Percentiles rank a stretch among this genome's conserved stretches.
These are phyloP conservation scores for Monochamus alternatus DNA, from an alignment of 2,888 invertebrate species.

Conservation along the genomic window DNA sequence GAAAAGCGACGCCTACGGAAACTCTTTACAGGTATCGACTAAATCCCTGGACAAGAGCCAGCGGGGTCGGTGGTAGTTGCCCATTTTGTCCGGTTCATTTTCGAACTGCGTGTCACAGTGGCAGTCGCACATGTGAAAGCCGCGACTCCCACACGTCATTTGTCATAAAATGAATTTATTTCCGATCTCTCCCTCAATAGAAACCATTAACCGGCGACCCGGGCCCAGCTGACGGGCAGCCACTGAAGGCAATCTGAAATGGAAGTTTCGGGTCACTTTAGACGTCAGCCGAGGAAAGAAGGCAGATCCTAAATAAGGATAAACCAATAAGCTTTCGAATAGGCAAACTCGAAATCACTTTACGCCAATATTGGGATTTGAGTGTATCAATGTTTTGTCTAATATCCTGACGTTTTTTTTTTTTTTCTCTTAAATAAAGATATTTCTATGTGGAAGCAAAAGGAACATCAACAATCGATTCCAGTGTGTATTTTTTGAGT, in stretches of 20 bases:
- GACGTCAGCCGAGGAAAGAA: background rate
- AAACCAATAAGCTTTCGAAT: conserved; percentile 13
- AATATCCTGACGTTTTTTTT: no score
- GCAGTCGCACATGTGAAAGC: background rate
- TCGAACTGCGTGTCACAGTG: background rate
- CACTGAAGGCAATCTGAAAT: background rate
- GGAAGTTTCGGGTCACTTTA: conserved; percentile 2
- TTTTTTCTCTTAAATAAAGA: no score
- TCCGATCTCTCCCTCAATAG: conserved; percentile 2
- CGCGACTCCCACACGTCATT: background rate
- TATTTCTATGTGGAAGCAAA: no score
- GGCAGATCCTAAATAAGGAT: background rate
- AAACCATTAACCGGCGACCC: background rate
- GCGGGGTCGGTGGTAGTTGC: background rate
- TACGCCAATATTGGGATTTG: no score
- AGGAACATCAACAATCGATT: no score
- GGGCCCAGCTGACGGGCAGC: background rate
- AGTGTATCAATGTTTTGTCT: no score
- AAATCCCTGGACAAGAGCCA: background rate
- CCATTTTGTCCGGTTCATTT: conserved; percentile 11
- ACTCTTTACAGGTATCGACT: background rate
- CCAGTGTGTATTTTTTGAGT: no score
- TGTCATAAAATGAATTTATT: conserved; percentile 13
- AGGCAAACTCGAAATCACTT: background rate
- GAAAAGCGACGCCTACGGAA: no score